Evolutionary conservation across 2,797 vertebrate genomes (phyloP).

Genomic region (Luscinia megarhynchos): DNA sequence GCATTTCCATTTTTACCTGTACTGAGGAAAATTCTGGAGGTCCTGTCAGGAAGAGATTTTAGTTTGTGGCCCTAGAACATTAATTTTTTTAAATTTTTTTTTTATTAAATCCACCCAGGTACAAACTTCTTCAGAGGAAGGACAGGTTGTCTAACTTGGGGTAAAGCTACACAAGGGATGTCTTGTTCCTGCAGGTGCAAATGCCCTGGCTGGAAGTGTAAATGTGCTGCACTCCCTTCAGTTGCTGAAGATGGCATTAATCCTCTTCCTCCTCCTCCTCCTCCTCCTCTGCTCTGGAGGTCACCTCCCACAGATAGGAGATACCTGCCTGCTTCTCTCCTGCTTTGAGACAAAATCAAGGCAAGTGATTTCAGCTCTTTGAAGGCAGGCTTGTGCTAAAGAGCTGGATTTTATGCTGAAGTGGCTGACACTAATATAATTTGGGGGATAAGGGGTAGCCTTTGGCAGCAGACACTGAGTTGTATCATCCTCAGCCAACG

Average conservation of each 20-base stretch:
- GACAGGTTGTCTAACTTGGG: neutral
- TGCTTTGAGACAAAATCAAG: conserved; percentile 17
- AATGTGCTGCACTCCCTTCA: neutral
- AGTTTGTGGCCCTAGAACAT: neutral
- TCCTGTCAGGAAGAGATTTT: neutral
- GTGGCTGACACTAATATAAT: neutral
- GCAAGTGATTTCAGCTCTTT: neutral
- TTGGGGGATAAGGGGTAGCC: conserved; percentile 47
- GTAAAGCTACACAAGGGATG: neutral
- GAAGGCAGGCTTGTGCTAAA: conserved; percentile 45
- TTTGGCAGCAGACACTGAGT: conserved; percentile 43
- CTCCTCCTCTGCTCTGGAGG: neutral
- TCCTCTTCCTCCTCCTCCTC: neutral
- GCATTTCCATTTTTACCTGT: neutral
- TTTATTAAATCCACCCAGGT: neutral
- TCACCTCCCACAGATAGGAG: conserved; percentile 32
- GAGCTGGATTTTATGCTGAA: conserved; percentile 13
- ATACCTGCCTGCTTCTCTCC: neutral
- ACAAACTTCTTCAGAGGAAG: neutral
- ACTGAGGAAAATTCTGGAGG: neutral
- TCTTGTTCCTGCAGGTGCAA: neutral
- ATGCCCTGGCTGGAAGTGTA: neutral
- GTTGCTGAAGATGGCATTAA: neutral
- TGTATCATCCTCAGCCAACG: conserved; percentile 15
- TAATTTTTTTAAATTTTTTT: neutral